phyloP scores from a whole-genome alignment of 2,113 vertebrate species.

The Ondatra zibethicus region DNA sequence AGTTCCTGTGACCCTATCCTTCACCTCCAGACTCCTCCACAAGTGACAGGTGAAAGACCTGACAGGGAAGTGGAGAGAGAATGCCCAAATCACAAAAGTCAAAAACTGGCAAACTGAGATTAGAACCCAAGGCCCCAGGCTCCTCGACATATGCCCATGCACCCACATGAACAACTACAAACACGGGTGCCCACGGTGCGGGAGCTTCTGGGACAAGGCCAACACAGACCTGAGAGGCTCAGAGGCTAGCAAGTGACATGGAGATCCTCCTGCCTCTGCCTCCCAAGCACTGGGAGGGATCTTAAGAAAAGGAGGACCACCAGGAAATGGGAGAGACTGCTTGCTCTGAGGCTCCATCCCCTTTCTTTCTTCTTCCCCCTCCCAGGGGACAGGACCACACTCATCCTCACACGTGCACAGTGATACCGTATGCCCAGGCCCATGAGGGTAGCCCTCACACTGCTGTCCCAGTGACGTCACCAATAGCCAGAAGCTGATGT shows the following conservation, averaged over 20 bases:
- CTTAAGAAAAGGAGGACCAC: neutral
- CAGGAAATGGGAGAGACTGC: neutral
- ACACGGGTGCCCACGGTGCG: neutral
- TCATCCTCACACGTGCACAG: neutral
- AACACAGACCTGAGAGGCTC: neutral
- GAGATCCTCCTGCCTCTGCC: no score
- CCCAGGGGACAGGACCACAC: neutral
- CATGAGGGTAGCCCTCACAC: conserved; percentile 12
- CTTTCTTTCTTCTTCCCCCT: neutral
- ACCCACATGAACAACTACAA: neutral
- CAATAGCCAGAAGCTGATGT: conserved; percentile 65
- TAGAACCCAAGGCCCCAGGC: neutral
- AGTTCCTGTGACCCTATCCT: neutral
- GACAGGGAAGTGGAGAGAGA: neutral
- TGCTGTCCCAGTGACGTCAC: conserved; percentile 71
- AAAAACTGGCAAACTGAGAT: neutral
- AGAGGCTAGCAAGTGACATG: no score
- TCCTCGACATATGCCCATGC: neutral
- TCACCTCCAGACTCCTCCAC: neutral
- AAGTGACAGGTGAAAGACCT: neutral
- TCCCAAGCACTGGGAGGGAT: no score
- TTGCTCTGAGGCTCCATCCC: neutral
- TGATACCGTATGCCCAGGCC: neutral
- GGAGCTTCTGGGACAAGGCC: neutral
- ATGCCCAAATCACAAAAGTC: neutral